These are phyloP conservation scores for Herpailurus yagouaroundi DNA, from an alignment of 2,113 vertebrate genomes.

Conservation along the genomic window DNA sequence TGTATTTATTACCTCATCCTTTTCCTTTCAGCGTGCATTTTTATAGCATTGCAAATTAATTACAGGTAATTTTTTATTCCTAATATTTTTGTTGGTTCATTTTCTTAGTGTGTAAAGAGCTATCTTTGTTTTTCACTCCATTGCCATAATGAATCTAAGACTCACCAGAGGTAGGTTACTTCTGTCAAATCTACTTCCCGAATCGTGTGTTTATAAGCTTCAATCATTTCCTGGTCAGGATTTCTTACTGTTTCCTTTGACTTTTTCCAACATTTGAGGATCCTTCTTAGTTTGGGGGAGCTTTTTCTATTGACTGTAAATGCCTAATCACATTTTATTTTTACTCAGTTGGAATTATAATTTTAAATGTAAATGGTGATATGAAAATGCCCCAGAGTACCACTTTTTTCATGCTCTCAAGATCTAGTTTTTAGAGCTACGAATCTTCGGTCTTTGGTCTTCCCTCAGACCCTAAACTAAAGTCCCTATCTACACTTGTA, in stretches of 20 bases:
- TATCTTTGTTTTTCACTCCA: background rate
- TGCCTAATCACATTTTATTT: background rate
- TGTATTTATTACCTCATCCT: background rate
- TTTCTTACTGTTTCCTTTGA: background rate
- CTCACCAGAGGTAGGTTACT: background rate
- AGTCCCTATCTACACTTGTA: background rate
- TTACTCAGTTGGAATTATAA: background rate
- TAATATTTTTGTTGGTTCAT: background rate
- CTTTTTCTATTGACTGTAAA: background rate
- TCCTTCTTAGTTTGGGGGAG: background rate
- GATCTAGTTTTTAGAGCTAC: background rate
- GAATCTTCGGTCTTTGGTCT: background rate
- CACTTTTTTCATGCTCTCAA: constrained; percentile 9
- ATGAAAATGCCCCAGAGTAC: background rate
- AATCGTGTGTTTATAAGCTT: background rate
- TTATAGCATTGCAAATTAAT: background rate
- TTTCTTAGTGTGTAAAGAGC: background rate
- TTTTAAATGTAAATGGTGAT: background rate
- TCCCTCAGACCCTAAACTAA: background rate
- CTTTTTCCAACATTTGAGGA: background rate
- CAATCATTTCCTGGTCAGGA: background rate
- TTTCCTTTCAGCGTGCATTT: background rate
- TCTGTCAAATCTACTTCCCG: background rate
- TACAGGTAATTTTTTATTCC: background rate
- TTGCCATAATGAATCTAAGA: background rate